Base-by-base conservation (phyloP, 2,113 vertebrate species). In the Struthio camelus region DNA sequence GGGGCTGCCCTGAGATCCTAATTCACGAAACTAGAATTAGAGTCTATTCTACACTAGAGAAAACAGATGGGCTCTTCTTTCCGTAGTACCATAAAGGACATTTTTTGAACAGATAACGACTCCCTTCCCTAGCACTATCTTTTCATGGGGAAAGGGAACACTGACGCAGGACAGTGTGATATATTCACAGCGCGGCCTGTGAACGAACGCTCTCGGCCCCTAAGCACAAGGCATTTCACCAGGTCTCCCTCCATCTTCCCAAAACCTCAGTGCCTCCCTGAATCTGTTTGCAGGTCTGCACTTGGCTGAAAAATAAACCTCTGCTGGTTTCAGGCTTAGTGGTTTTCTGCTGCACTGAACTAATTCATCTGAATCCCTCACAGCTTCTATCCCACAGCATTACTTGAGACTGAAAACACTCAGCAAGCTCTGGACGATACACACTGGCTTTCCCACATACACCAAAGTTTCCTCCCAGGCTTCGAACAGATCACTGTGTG, bases 101-200 rank as follows among this genome's bases (percentile, higher is more conserved):
- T 77, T 89, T 85, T 56, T n/a, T 70, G 32, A 94, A 78, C 53
- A 73, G n/a, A 51, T 18, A 59, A 59, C 23, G 0, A 48, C 64
- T 83, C 38, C 69, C 28, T 59, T 67, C 15, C 30, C 23, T 53
- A 72, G 51, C 7, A 6, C 3, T 25, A 65, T 8, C 10, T 34
- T 71, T 78, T 34, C 34, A 28, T 0, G 48, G 5, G 22, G 23
- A 19, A 73, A 34, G 7, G 7, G 24, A 27, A 91, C 4, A 9
- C 0, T 0, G 44, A 67, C 80, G 34, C 0, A 0, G 20, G 6
- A 17, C 32, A n/a, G 10, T 50, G 6, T 79, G 38, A 36, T 61
- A 6, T 6, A 15, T 51, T 84, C 40, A 64, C 22, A 54, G 62
- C 75, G n/a, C 27, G n/a, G n/a, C 19, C 75, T 66, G 18, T 36